Base-by-base conservation (phyloP, 2,797 vertebrate species). In the Mus caroli region DNA sequence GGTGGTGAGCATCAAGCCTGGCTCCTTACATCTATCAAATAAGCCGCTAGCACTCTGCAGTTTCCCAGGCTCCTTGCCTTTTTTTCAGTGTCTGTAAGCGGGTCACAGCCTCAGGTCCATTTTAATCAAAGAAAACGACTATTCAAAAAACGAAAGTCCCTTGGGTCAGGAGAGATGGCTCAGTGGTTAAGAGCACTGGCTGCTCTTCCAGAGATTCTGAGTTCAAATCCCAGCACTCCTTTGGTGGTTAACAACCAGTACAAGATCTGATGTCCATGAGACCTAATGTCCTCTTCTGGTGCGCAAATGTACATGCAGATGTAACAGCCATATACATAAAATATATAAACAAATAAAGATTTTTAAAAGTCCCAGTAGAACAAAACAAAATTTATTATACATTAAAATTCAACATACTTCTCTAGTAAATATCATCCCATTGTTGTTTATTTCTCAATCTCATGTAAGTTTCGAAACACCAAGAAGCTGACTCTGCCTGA, bases 351-450 rank as follows among this genome's bases (percentile, higher is more conserved):
- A 62, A 62, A 67, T 31, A 14, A 67, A 34, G 14, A 34, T 31
- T 7, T 67, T 69, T 69, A 8, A 95, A 95, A 85, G 94, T 95
- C 26, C 67, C 92, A 92, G 75, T 31, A 83, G 82, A 90, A 85
- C 50, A 88, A 79, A 94, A 50, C 22, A 62, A 96, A n/a, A 7
- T n/a, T 84, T 82, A 79, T 34, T 85, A 6, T 88, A 37, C 26
- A 82, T 71, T 88, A 88, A 78, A 87, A 46, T 78, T 76, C 40
- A 43, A 43, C 89, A 3, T 60, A 0, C 40, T 73, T 94, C 88
- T 67, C 28, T 91, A 93, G 8, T 56, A 82, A 92, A 85, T 54
- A 80, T 73, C 71, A 95, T 28, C 19, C 73, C 82, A 75, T 1
- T 7, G 95, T 93, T 92, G 52, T 88, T 19, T 46, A 37, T 92